phyloP scores from a whole-genome alignment of 1,140 invertebrate species.

The Streblospio benedicti region DNA sequence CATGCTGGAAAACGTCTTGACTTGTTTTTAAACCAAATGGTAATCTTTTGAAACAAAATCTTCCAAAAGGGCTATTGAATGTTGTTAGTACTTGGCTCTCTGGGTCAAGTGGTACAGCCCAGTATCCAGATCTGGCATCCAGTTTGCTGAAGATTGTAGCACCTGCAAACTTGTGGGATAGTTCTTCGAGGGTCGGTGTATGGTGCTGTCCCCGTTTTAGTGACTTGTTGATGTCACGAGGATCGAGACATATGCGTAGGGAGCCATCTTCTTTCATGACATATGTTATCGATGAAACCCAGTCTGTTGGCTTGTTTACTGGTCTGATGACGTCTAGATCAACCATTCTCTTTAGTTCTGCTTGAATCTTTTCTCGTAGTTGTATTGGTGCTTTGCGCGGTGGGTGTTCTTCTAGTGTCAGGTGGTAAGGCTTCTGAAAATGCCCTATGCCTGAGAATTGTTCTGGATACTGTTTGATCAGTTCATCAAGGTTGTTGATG shows the following conservation, averaged over 20 bases:
- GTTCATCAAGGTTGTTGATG: too few relatives aligned
- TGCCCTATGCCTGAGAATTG: too few relatives aligned
- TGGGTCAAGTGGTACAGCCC: constrained; percentile 41
- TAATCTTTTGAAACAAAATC: constrained; percentile 34
- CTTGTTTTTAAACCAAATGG: constrained; percentile 34
- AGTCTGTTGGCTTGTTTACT: too few relatives aligned
- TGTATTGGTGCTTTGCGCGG: too few relatives aligned
- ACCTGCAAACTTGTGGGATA: constrained; percentile 30
- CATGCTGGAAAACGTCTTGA: constrained; percentile 38
- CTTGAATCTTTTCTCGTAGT: too few relatives aligned
- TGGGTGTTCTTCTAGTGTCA: too few relatives aligned
- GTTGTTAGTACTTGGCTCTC: constrained; percentile 28
- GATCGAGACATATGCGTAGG: constrained; percentile 5
- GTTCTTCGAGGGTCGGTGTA: constrained; percentile 15
- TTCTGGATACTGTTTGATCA: too few relatives aligned
- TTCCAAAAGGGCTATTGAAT: constrained; percentile 36
- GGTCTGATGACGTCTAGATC: too few relatives aligned
- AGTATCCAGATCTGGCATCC: constrained; percentile 47
- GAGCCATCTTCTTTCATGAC: too few relatives aligned
- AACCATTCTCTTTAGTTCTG: too few relatives aligned
- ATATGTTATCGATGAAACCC: too few relatives aligned
- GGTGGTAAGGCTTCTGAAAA: too few relatives aligned
- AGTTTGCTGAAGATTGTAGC: constrained; percentile 46
- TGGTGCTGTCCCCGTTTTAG: constrained; percentile 15
- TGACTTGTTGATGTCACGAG: neutral